phyloP scores from a whole-genome alignment of 2,888 invertebrate genomes.

The Diarsia mendica region DNA sequence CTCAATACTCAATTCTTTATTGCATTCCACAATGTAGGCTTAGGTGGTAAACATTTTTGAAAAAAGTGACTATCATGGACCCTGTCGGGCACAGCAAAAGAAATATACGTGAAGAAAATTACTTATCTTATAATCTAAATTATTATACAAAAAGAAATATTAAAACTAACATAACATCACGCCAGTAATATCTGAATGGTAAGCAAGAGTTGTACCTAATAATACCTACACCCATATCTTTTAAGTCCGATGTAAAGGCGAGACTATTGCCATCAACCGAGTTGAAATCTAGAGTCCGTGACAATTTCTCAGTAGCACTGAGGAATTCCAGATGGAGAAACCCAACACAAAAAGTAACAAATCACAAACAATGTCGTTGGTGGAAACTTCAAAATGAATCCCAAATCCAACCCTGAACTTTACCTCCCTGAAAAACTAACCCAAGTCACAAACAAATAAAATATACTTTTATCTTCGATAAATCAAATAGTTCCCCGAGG shows the following conservation, averaged over 20 bases:
- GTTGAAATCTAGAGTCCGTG: not conserved
- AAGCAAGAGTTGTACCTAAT: not conserved
- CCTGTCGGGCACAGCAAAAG: no score
- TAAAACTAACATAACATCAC: no score
- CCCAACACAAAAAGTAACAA: not conserved
- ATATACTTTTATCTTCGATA: slow-evolving; percentile 29
- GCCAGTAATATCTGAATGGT: no score
- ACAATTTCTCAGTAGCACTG: not conserved
- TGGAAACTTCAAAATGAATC: not conserved
- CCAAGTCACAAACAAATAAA: slow-evolving; percentile 14
- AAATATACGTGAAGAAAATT: no score
- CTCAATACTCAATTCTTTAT: no score
- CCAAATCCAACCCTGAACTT: slow-evolving; percentile 1
- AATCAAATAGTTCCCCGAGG: slow-evolving; percentile 45
- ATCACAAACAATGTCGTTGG: not conserved
- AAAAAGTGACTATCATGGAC: no score
- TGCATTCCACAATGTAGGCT: no score
- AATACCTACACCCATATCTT: not conserved
- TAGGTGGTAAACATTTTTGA: no score
- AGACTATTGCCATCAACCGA: not conserved
- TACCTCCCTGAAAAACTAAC: not conserved
- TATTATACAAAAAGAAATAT: no score
- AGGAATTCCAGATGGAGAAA: not conserved
- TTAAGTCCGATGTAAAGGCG: not conserved
- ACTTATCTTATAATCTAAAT: no score